Percentiles rank a stretch among this genome's conserved stretches.
phyloP scores from a whole-genome alignment of 2,888 invertebrate species.

The Drosophila koepferae region DNA sequence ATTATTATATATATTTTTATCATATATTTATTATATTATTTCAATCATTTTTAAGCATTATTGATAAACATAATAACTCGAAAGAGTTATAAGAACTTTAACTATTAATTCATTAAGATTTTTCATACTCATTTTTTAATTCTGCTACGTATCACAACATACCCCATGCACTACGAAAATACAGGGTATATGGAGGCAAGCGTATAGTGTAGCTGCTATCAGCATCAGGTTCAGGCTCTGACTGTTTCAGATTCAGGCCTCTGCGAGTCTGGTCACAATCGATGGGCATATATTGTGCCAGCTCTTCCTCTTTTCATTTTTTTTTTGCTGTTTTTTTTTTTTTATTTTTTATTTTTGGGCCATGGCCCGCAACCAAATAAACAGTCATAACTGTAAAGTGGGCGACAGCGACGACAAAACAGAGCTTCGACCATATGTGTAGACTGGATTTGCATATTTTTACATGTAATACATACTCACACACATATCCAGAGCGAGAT shows the following conservation, averaged over 20 bases:
- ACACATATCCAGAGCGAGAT: not conserved
- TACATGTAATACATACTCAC: conserved; percentile 55
- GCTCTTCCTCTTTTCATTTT: not conserved
- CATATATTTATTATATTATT: too few relatives aligned
- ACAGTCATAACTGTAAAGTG: conserved; percentile 78
- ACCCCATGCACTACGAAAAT: not conserved
- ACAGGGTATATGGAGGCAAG: conserved; percentile 30
- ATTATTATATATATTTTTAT: too few relatives aligned
- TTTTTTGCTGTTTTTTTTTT: conserved; percentile 19
- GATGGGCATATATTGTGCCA: conserved; percentile 52
- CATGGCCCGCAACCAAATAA: conserved; percentile 66
- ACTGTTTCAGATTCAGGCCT: conserved; percentile 28
- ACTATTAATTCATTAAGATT: too few relatives aligned
- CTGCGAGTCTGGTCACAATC: conserved; percentile 51
- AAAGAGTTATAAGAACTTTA: too few relatives aligned
- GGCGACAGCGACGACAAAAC: conserved; percentile 66
- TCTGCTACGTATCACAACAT: not conserved
- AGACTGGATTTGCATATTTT: conserved; percentile 78
- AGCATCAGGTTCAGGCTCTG: conserved; percentile 15
- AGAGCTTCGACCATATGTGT: conserved; percentile 72
- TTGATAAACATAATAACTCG: too few relatives aligned
- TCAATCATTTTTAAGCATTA: too few relatives aligned
- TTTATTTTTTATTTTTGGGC: conserved; percentile 28
- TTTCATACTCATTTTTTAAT: not conserved
- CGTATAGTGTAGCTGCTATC: conserved; percentile 20